Base-by-base conservation (phyloP, 2,113 vertebrate species). In the Phrynocephalus versicolor region DNA sequence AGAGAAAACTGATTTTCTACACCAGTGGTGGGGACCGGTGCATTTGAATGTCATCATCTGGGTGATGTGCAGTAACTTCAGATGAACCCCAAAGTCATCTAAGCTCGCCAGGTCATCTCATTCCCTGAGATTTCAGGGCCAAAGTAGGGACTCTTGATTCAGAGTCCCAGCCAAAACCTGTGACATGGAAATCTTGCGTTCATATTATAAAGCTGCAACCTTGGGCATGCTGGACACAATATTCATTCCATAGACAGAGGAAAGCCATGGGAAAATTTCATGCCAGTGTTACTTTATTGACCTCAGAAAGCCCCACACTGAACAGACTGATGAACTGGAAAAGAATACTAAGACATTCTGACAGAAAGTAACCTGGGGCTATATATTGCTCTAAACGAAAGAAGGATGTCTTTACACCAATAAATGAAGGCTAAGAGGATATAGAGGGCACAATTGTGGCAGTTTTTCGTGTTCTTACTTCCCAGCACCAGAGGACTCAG, bases 401-500 rank as follows among this genome's bases (percentile, higher is more conserved):
- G 51, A 85, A 0, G 19, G 57, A 79, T 60, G 6, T 25, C 62
- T 19, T 19, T 25, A 7, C 9, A 78, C 55, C n/a, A 8, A 60
- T 9, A 78, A 60, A 78, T 35, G 70, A 87, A 88, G 62, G 87
- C 9, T 58, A 18, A 84, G n/a, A 27, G 72, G 89, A 7, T 27
- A 76, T 85, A 69, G 67, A 57, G n/a, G 10, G 90, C 88, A 91
- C 87, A 73, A 84, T 58, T n/a, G 8, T 67, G 23, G 33, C 23
- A 37, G 16, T 73, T 41, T 8, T 60, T 37, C 60, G 15, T 41
- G 25, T 27, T 27, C 55, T 37, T 89, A 25, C 23, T 60, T 60
- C n/a, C 60, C 87, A 41, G 86, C 73, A 72, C 81, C 55, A 41
- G 55, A 83, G n/a, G 70, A 84, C 86, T 92, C 89, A 88, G 64